Percentiles rank a stretch among this genome's conserved stretches.
Conservation (phyloP, 2,797 vertebrate species). For the Sebastolobus altivelis region DNA sequence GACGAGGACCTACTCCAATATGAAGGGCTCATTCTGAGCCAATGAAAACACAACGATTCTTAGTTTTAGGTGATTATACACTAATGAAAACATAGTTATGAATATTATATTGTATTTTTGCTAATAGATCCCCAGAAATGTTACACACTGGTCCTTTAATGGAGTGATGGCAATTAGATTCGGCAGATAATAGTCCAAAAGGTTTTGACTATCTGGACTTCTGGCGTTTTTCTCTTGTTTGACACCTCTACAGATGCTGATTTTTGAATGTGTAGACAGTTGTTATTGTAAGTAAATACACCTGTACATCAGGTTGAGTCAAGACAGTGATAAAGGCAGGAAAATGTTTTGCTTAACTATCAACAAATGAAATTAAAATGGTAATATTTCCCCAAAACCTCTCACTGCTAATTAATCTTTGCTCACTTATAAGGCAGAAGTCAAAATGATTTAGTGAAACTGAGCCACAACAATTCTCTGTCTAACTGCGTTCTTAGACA, state of each 20-base stretch:
- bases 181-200: not conserved
- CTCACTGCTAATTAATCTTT: constrained; percentile 11
- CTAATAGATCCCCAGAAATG: too few relatives aligned
- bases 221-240: not conserved
- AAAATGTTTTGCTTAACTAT: not conserved
- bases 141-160: not conserved
- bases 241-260: not conserved
- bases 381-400: constrained; percentile 1
- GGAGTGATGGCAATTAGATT: not conserved
- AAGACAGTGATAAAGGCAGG: not conserved
- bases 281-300: not conserved
- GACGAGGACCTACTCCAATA: too few relatives aligned
- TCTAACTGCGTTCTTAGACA: not conserved
- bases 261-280: not conserved
- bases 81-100: too few relatives aligned
- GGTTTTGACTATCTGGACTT: not conserved
- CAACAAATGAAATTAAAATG: constrained; percentile 11
- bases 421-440: not conserved
- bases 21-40: too few relatives aligned
- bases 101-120: too few relatives aligned
- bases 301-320: not conserved
- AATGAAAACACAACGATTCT: too few relatives aligned
- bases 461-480: not conserved
- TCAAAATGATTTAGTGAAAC: constrained; percentile 1
- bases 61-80: too few relatives aligned